Percentiles rank a stretch among this genome's conserved stretches.
Conservation (phyloP, 2,797 vertebrate genomes). For the Urosaurus nigricauda region DNA sequence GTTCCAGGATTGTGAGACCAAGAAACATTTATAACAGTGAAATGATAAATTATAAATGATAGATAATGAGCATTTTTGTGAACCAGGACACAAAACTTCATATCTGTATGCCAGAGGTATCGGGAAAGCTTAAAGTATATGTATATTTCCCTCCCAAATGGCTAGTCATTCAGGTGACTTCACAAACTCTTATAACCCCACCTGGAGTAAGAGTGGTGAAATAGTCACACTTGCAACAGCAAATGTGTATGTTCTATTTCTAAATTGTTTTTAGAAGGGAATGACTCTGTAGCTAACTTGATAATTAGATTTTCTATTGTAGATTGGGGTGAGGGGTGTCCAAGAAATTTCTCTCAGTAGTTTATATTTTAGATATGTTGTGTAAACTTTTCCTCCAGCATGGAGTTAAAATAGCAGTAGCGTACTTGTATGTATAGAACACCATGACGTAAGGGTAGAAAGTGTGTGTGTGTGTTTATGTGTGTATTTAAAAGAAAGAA, state of each 20-base stretch:
- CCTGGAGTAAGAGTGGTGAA: not conserved
- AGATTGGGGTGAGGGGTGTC: not conserved
- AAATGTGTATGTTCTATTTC: conserved; percentile 10
- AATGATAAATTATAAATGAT: not conserved
- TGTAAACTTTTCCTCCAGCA: not conserved
- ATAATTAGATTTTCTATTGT: conserved; percentile 11
- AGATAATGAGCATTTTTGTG: not conserved
- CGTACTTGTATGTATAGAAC: not conserved
- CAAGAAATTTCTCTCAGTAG: not conserved
- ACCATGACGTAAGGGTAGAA: not conserved
- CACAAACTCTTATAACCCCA: not conserved
- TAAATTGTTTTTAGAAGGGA: not conserved
- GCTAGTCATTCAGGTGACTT: not conserved
- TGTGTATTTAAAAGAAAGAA: not conserved
- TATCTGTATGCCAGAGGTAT: conserved; percentile 24
- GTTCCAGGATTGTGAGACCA: not conserved
- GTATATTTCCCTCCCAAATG: not conserved
- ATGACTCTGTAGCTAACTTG: not conserved
- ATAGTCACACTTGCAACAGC: not conserved
- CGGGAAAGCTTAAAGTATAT: not conserved
- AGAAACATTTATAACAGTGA: not conserved
- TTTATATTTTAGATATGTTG: not conserved
- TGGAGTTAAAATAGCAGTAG: not conserved
- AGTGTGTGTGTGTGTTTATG: not conserved
- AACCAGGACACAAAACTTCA: not conserved